These are phyloP conservation scores for Rhizoglyphus robini DNA, from an alignment of 1,140 invertebrate species.

Conservation along the genomic window DNA sequence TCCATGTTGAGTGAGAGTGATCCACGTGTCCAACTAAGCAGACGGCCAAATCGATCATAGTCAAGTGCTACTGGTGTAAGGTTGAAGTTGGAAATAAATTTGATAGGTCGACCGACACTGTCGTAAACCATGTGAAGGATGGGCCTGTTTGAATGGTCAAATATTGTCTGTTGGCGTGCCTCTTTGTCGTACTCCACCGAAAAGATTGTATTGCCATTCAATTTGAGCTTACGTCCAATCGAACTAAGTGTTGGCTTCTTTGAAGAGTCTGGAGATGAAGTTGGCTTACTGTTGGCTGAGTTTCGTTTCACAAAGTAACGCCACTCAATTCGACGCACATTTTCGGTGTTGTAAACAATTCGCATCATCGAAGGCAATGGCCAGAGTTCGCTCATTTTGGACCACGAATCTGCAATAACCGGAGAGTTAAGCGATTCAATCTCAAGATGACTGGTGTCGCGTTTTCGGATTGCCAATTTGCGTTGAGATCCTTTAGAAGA, in stretches of 20 bases:
- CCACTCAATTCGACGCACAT: conserved; percentile 90
- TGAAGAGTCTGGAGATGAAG: neutral
- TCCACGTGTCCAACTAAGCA: conserved; percentile 84
- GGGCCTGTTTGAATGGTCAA: conserved; percentile 61
- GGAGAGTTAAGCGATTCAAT: conserved; percentile 28
- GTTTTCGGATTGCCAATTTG: conserved; percentile 2
- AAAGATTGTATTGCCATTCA: conserved; percentile 53
- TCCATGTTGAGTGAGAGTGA: conserved; percentile 63
- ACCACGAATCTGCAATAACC: conserved; percentile 25
- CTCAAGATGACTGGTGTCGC: conserved; percentile 24
- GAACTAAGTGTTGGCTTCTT: conserved; percentile 19
- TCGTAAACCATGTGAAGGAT: conserved; percentile 74
- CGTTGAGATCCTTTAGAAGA: neutral
- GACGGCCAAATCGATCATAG: conserved; percentile 55
- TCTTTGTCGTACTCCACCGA: conserved; percentile 81
- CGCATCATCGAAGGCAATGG: conserved; percentile 76
- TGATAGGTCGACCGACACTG: conserved; percentile 58
- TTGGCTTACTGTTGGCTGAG: conserved; percentile 26
- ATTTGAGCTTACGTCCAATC: conserved; percentile 32
- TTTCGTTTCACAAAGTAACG: conserved; percentile 46
- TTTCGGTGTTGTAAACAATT: conserved; percentile 69
- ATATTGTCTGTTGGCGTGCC: conserved; percentile 70
- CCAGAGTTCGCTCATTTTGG: conserved; percentile 33
- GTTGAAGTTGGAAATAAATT: conserved; percentile 33
- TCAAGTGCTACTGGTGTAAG: conserved; percentile 35